A percentile compares a stretch with the other conserved stretches of the same genome.
Evolutionary conservation across 2,113 vertebrate species (phyloP).

Genomic region (Sylvia atricapilla): DNA sequence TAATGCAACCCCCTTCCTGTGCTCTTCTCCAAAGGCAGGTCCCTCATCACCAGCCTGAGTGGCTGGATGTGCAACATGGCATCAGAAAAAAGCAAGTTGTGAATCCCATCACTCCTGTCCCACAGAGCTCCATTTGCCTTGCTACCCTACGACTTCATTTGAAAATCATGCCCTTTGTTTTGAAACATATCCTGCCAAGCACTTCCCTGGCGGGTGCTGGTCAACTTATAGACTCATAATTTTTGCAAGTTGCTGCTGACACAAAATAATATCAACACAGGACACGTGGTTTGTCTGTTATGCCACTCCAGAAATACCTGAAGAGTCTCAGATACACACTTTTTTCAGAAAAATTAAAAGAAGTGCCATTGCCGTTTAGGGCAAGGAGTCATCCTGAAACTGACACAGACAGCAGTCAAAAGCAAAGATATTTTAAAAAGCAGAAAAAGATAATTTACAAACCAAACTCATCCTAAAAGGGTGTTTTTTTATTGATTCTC

Average conservation of each 20-base stretch:
- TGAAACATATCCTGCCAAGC: background rate
- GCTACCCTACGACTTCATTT: background rate
- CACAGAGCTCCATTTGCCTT: background rate
- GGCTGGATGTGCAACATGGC: background rate
- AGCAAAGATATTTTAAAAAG: background rate
- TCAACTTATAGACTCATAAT: background rate
- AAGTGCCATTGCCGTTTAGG: background rate
- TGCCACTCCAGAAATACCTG: background rate
- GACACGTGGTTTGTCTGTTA: background rate
- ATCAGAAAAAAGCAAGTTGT: background rate
- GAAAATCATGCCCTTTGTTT: background rate
- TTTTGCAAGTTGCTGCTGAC: background rate
- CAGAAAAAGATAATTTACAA: background rate
- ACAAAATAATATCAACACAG: rapidly evolving
- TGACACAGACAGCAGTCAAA: background rate
- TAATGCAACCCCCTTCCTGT: background rate
- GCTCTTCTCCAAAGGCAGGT: background rate
- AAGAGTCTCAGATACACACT: background rate
- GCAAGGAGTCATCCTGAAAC: background rate
- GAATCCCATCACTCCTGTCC: background rate
- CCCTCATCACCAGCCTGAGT: background rate
- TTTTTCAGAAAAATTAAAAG: background rate
- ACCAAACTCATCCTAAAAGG: background rate
- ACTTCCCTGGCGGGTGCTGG: background rate
- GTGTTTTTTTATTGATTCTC: background rate